Conservation (phyloP, 2,888 invertebrate species). For the Eupithecia abbreviata region DNA sequence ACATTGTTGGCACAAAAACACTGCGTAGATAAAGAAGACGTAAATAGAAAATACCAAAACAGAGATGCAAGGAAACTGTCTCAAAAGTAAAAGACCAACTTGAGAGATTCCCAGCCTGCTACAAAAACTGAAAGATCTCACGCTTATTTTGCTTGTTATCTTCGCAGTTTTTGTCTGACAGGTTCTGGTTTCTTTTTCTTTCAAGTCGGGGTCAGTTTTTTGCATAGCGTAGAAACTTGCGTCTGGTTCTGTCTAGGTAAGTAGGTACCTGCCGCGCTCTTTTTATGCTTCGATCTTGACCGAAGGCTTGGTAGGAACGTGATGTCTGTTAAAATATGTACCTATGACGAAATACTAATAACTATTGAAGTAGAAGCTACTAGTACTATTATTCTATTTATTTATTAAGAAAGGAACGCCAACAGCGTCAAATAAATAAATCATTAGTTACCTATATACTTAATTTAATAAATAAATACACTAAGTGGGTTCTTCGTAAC, state of each 20-base stretch:
- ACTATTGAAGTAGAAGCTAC: too few relatives aligned
- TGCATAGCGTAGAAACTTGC: slow-evolving; percentile 48
- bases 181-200: slow-evolving; percentile 55
- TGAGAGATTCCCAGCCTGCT: slow-evolving; percentile 43
- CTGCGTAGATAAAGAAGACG: not conserved
- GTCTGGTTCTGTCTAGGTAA: slow-evolving; percentile 27
- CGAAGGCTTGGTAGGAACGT: not conserved
- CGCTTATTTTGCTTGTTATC: slow-evolving; percentile 60
- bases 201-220: slow-evolving; percentile 54
- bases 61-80: not conserved
- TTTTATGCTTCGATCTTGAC: slow-evolving; percentile 16
- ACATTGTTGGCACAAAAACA: not conserved
- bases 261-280: slow-evolving; percentile 17
- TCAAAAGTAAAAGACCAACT: slow-evolving; percentile 12
- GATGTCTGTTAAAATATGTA: not conserved
- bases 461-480: too few relatives aligned
- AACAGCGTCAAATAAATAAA: too few relatives aligned
- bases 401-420: too few relatives aligned
- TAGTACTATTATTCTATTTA: too few relatives aligned
- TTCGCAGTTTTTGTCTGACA: slow-evolving; percentile 53
- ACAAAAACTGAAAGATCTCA: slow-evolving; percentile 58
- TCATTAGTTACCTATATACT: too few relatives aligned
- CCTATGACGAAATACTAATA: not conserved
- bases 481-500: too few relatives aligned
- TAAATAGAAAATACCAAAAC: not conserved